Percentiles rank a stretch among this genome's conserved stretches.
Evolutionary conservation across 2,113 vertebrate genomes (phyloP).

Genomic region (Aegithalos caudatus): DNA sequence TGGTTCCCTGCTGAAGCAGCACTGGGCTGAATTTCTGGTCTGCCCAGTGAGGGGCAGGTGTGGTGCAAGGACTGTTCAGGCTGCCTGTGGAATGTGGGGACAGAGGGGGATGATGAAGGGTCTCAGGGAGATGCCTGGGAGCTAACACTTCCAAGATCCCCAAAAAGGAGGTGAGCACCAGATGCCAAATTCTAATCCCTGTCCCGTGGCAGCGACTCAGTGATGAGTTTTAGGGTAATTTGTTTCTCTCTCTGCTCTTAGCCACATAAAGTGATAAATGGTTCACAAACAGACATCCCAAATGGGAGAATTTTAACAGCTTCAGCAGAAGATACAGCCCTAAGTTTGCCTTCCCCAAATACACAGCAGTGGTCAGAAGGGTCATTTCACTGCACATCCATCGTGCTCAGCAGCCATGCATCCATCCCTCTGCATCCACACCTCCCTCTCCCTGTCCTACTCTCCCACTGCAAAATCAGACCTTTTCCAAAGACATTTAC

Average conservation of each 20-base stretch:
- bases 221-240: not conserved
- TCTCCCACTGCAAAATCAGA: not conserved
- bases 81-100: not conserved
- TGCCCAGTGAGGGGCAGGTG: not conserved
- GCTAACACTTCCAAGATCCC: fast-evolving
- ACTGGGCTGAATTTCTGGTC: not conserved
- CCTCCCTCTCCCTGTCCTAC: not conserved
- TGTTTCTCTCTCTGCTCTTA: not conserved
- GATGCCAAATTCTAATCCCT: not conserved
- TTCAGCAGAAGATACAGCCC: not conserved
- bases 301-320: not conserved
- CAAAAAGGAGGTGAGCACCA: not conserved
- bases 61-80: not conserved
- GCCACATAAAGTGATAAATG: not conserved
- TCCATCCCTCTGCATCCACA: not conserved
- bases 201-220: fast-evolving
- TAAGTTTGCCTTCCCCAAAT: not conserved
- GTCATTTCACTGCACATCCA: not conserved
- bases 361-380: not conserved
- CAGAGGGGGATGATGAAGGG: not conserved
- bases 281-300: not conserved
- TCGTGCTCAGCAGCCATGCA: fast-evolving
- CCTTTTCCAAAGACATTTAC: conserved; percentile 15
- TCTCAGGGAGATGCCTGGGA: not conserved
- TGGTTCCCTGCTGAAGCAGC: not conserved